Conservation (phyloP, 2,113 vertebrate species). For the Ictalurus punctatus region DNA sequence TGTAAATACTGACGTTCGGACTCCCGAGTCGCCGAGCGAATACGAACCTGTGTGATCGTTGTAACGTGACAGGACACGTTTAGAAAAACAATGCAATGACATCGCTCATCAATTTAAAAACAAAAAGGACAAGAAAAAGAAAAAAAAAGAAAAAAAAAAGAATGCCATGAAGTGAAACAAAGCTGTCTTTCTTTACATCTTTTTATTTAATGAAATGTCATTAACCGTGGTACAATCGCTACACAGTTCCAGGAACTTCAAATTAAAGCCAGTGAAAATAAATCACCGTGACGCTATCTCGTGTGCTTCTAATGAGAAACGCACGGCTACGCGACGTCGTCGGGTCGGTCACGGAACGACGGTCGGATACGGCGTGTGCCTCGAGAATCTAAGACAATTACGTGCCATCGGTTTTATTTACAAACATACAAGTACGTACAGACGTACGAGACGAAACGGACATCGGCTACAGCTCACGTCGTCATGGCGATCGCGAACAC, state of each 20-base stretch:
- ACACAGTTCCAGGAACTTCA: neutral
- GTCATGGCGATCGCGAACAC: neutral
- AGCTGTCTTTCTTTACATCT: neutral
- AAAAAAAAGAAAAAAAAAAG: neutral
- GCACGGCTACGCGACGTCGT: neutral
- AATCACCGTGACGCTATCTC: neutral
- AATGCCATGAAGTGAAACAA: neutral
- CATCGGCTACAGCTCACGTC: constrained; percentile 22
- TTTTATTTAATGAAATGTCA: neutral
- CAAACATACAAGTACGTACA: constrained; percentile 41
- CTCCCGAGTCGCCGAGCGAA: too few species aligned
- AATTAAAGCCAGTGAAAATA: constrained; percentile 15
- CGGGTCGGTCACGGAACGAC: neutral
- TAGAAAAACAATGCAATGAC: neutral
- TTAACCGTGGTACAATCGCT: neutral
- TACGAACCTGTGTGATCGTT: too few species aligned
- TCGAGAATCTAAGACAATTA: constrained; percentile 11
- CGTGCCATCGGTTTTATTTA: constrained; percentile 26
- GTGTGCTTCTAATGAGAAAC: neutral
- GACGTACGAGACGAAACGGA: constrained; percentile 54
- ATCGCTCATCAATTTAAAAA: neutral
- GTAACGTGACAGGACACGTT: neutral
- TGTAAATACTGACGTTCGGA: too few species aligned
- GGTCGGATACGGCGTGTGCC: neutral
- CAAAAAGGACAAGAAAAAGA: neutral